Evolutionary conservation across 2,888 invertebrate genomes (phyloP).

Genomic region (Parelbella ahira): DNA sequence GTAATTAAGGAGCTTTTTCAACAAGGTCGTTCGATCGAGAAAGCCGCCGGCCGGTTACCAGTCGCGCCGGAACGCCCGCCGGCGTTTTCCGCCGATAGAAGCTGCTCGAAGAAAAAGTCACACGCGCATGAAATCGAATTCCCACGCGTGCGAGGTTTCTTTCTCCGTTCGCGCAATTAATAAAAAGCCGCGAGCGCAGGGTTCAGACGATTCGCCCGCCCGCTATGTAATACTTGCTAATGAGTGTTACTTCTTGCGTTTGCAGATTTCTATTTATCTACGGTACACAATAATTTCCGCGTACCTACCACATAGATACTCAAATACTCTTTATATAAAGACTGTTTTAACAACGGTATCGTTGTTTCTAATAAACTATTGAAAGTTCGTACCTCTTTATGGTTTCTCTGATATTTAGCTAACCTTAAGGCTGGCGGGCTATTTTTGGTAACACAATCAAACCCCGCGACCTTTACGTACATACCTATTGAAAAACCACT

Average conservation of each 20-base stretch:
- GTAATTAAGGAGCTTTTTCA: conserved; percentile 34
- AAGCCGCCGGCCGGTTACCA: conserved; percentile 38
- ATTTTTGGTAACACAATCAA: conserved; percentile 20
- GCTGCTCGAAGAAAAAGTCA: conserved; percentile 61
- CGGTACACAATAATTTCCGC: not conserved
- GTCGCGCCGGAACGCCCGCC: conserved; percentile 32
- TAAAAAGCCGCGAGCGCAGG: conserved; percentile 27
- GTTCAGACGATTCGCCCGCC: conserved; percentile 8
- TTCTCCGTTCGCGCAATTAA: conserved; percentile 58
- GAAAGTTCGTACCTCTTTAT: too few species aligned
- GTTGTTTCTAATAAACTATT: too few species aligned
- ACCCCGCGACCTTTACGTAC: conserved; percentile 17
- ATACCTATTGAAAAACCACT: conserved; percentile 17
- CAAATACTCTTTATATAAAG: too few species aligned
- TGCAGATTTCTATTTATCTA: conserved; percentile 6
- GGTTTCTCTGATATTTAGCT: too few species aligned
- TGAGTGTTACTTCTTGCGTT: conserved; percentile 8
- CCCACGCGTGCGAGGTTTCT: conserved; percentile 57
- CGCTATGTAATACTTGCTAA: conserved; percentile 21
- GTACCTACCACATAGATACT: too few species aligned
- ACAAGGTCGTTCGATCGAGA: conserved; percentile 45
- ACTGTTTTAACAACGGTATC: too few species aligned
- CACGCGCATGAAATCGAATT: conserved; percentile 64
- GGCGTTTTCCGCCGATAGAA: conserved; percentile 52
- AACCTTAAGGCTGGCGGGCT: conserved; percentile 7